These are phyloP conservation scores for Apamea monoglypha DNA, from an alignment of 2,888 invertebrate genomes.

Conservation along the genomic window DNA sequence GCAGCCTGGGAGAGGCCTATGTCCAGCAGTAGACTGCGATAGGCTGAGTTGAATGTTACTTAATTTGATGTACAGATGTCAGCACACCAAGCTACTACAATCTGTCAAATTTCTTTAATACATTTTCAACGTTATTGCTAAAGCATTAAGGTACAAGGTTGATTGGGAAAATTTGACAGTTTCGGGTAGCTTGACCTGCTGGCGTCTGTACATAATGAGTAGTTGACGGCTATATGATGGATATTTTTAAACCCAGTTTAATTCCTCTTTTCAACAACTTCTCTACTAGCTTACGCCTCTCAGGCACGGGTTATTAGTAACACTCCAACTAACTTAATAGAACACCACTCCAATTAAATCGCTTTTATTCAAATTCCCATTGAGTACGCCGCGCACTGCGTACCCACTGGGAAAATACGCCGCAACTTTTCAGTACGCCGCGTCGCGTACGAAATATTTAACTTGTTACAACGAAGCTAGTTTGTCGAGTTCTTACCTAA, in stretches of 20 bases:
- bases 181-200: no score
- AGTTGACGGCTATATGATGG: no score
- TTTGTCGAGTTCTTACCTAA: constrained; percentile 18
- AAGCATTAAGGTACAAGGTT: no score
- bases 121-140: no score
- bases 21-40: no score
- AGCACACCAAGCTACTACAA: no score
- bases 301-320: not conserved
- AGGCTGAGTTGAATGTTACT: no score
- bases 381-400: constrained; percentile 34
- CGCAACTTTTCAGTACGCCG: constrained; percentile 26
- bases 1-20: no score
- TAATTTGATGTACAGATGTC: no score
- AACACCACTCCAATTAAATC: constrained; percentile 15
- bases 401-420: constrained; percentile 41
- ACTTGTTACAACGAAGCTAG: constrained; percentile 29
- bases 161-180: no score
- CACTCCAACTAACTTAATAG: not conserved
- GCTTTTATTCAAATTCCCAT: constrained; percentile 52
- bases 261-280: not conserved
- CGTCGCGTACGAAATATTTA: constrained; percentile 40
- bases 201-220: no score
- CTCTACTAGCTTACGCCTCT: not conserved
- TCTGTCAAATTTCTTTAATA: no score
- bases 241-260: not conserved